Percentiles rank a stretch among this genome's conserved stretches.
Evolutionary conservation across 2,113 vertebrate species (phyloP).

Genomic region (Otus sunia): DNA sequence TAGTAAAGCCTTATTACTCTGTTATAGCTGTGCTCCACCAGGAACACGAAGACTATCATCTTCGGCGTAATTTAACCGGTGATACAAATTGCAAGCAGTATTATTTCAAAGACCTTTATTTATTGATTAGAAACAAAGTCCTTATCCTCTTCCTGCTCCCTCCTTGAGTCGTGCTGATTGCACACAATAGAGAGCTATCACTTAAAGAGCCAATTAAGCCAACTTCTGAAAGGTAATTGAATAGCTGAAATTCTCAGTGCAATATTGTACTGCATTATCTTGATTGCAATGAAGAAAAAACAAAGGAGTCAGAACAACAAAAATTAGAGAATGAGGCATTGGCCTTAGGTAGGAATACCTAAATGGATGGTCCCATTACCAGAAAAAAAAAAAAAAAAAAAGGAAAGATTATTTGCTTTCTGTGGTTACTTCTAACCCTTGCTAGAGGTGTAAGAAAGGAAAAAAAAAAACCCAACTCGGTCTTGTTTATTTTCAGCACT

Average conservation of each 20-base stretch:
- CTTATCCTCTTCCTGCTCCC: slow-evolving; percentile 49
- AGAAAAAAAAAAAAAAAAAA: not conserved
- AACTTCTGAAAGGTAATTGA: slow-evolving; percentile 63
- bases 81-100: slow-evolving; percentile 46
- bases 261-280: slow-evolving; percentile 50
- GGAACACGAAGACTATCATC: not conserved
- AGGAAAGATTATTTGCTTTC: not conserved
- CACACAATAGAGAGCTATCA: slow-evolving; percentile 60
- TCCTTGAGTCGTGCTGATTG: slow-evolving; percentile 60
- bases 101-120: slow-evolving; percentile 59
- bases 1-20: not conserved
- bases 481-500: not conserved
- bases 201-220: slow-evolving; percentile 64
- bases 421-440: not conserved
- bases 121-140: slow-evolving; percentile 65
- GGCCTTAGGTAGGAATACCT: not conserved
- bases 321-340: slow-evolving; percentile 10
- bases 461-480: not conserved
- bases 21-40: not conserved
- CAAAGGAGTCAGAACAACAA: not conserved
- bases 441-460: not conserved
- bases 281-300: slow-evolving; percentile 53
- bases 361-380: not conserved
- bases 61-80: not conserved
- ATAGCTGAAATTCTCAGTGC: slow-evolving; percentile 58